Base-by-base conservation (phyloP, 1,140 invertebrate genomes). In the Pseudobourletiella spinata region DNA sequence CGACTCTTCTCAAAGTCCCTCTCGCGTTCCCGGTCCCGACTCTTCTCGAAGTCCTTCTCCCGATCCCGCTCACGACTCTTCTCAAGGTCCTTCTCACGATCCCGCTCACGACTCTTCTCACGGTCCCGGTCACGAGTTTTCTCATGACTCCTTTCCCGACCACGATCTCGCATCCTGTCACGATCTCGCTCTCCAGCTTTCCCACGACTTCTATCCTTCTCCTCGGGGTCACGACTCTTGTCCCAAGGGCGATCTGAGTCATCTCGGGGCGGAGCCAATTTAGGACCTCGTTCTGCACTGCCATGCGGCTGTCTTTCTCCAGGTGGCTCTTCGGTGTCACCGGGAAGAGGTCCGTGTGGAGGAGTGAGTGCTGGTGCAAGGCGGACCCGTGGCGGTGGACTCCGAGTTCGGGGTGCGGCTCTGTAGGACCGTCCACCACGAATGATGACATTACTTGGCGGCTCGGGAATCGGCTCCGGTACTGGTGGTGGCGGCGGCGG, bases 1-100 rank as follows among this genome's bases (percentile, higher is more conserved):
- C 69, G 70, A 57, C 71, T 64, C 35, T 67, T 63, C 51, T 72
- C 64, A 29, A 70, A 65, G 26, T 64, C 70, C n/a, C 65, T 74
- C 70, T 59, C 70, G 71, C 59, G 24, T 46, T 51, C 55, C 52
- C 61, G 16, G 14, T 35, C 56, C 22, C 35, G 28, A 35, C 50
- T 52, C 24, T 48, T 74, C 70, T 59, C 29, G 46, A 59, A 29
- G 39, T 26, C 58, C 61, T 22, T 62, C 48, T 51, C 48, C 14
- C 48, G 48, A 26, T 51, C 48, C 6, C 24, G 73, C 70, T 59
- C 29, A 48, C 63, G 28, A 29, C 20, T 55, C 61, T 22, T 62
- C 48, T 51, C 48, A 3, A 22, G 15, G 24, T 64, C 28, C 22
- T 48, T 48, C 42, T 18, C 24, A 18, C 59, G 29, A 54, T 54